These are phyloP conservation scores for Leptinotarsa rubiginosa DNA, from an alignment of 2,888 invertebrate species.

Conservation along the genomic window DNA sequence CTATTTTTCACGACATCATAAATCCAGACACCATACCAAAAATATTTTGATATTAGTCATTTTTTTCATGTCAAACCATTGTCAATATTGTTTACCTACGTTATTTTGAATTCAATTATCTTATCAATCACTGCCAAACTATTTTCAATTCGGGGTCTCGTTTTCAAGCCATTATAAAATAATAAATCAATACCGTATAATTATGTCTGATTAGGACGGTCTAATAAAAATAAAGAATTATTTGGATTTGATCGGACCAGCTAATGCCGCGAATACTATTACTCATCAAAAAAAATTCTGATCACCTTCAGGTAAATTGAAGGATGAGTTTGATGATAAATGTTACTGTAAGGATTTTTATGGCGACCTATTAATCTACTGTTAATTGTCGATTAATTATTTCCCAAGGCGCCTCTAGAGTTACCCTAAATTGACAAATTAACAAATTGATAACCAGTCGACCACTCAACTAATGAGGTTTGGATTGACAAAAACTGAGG, in stretches of 20 bases:
- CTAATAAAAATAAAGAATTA: slow-evolving; percentile 13
- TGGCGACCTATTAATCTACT: background rate
- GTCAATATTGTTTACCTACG: slow-evolving; percentile 7
- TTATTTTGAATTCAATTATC: slow-evolving; percentile 3
- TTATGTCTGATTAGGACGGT: background rate
- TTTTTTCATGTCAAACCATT: background rate
- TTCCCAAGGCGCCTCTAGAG: background rate
- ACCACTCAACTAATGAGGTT: background rate
- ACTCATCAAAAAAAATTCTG: slow-evolving; percentile 7
- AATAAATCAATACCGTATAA: slow-evolving; percentile 14
- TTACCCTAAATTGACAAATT: slow-evolving; percentile 10
- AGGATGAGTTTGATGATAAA: slow-evolving; percentile 15
- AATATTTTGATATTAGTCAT: background rate
- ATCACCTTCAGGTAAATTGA: slow-evolving; percentile 18
- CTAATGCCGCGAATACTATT: slow-evolving; percentile 6
- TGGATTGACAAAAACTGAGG: background rate
- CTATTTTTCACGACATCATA: background rate
- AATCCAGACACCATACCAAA: slow-evolving; percentile 3
- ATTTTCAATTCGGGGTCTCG: background rate
- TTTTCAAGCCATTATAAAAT: background rate
- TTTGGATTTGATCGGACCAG: background rate
- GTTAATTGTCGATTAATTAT: slow-evolving; percentile 6
- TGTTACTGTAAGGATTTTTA: slow-evolving; percentile 2
- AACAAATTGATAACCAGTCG: background rate
- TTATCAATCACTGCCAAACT: slow-evolving; percentile 18